Evolutionary conservation across 2,888 invertebrate genomes (phyloP).

Genomic region (Chrysomela aeneicollis): DNA sequence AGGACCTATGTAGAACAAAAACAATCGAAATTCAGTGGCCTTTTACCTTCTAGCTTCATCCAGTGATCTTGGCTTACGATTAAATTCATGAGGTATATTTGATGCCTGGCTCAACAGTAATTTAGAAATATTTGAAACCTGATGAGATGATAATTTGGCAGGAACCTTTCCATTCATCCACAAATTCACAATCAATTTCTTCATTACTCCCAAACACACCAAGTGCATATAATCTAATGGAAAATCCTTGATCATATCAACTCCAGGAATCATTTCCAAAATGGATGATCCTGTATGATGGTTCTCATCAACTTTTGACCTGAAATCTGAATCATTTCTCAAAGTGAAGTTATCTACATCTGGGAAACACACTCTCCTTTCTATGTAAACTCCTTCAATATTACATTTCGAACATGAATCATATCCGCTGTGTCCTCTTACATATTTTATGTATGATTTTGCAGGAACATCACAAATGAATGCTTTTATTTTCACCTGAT

Average conservation of each 20-base stretch:
- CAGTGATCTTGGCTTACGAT: slow-evolving; percentile 26
- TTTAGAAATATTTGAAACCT: slow-evolving; percentile 15
- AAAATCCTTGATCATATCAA: slow-evolving; percentile 41
- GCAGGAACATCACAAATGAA: too few species aligned
- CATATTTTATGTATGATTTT: slow-evolving; percentile 35
- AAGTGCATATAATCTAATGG: slow-evolving; percentile 41
- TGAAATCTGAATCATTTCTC: slow-evolving; percentile 31
- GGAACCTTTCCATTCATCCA: slow-evolving; percentile 24
- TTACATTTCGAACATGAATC: slow-evolving; percentile 43
- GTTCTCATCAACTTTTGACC: slow-evolving; percentile 26
- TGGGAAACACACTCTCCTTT: slow-evolving; percentile 35
- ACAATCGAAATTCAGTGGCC: slow-evolving; percentile 20
- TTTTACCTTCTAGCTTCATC: slow-evolving; percentile 26
- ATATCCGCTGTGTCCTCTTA: slow-evolving; percentile 39
- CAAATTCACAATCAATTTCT: slow-evolving; percentile 26
- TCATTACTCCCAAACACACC: slow-evolving; percentile 33
- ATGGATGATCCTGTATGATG: slow-evolving; percentile 37
- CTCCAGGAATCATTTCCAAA: slow-evolving; percentile 38
- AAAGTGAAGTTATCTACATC: slow-evolving; percentile 17
- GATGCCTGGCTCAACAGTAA: not conserved
- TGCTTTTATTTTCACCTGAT: slow-evolving; percentile 2
- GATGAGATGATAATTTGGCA: slow-evolving; percentile 16
- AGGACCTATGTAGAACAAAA: slow-evolving; percentile 25
- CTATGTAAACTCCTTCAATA: slow-evolving; percentile 21
- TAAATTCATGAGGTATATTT: slow-evolving; percentile 22